Conservation (phyloP, 2,797 vertebrate species). For the Paguma larvata region DNA sequence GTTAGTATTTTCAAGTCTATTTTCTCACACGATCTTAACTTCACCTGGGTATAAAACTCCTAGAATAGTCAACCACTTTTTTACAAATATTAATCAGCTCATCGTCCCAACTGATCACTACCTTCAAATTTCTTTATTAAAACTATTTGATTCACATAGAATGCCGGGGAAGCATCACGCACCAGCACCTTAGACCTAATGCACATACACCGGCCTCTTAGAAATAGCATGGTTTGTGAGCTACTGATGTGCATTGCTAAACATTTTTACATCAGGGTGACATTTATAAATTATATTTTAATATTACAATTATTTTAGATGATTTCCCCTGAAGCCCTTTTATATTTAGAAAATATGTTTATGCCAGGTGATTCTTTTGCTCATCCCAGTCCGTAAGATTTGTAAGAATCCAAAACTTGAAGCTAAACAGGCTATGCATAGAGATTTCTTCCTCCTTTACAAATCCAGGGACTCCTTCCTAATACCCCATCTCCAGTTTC, state of each 20-base stretch:
- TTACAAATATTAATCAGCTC: neutral
- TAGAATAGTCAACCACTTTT: neutral
- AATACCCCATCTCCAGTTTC: neutral
- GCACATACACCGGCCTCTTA: slow-evolving; percentile 71
- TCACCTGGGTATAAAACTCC: neutral
- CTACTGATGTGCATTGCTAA: slow-evolving; percentile 79
- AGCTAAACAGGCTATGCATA: neutral
- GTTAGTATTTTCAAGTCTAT: neutral
- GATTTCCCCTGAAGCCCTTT: slow-evolving; percentile 82
- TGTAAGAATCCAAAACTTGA: neutral
- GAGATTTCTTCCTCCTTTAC: neutral
- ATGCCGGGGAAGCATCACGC: rapidly evolving
- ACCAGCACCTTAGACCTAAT: slow-evolving; percentile 74
- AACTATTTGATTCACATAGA: neutral
- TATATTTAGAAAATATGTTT: slow-evolving; percentile 76
- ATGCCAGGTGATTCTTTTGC: neutral
- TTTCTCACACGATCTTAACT: neutral
- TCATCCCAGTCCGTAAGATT: neutral
- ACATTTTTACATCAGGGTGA: slow-evolving; percentile 82
- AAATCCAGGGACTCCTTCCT: neutral
- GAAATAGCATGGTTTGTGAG: slow-evolving; percentile 81
- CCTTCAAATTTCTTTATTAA: neutral
- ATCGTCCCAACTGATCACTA: neutral
- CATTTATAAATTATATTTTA: slow-evolving; percentile 86
- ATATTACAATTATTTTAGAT: slow-evolving; percentile 85